A percentile compares a stretch with the other conserved stretches of the same genome.
phyloP scores from a whole-genome alignment of 64 coral and sea anemone genomes.

The Montipora cactus region DNA sequence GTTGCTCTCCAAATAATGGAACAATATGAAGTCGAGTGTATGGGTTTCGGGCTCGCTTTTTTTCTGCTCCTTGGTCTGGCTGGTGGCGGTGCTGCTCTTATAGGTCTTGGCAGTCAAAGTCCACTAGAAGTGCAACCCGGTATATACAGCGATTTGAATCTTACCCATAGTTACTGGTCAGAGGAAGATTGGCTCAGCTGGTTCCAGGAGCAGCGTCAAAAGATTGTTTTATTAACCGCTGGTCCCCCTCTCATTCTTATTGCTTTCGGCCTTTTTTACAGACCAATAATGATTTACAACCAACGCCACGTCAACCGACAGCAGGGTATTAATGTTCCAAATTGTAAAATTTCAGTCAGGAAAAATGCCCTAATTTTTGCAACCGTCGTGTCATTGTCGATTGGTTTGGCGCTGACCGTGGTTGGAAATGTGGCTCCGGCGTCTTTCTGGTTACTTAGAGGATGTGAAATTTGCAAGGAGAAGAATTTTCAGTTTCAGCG shows the following conservation, averaged over 20 bases:
- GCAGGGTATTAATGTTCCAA: neutral
- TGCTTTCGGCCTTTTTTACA: neutral
- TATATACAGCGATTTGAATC: neutral
- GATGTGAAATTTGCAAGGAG: neutral
- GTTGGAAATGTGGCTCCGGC: neutral
- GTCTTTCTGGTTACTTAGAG: neutral
- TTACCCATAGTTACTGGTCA: neutral
- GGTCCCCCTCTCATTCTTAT: neutral
- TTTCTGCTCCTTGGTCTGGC: neutral
- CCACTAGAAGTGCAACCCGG: neutral
- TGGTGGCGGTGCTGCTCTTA: neutral
- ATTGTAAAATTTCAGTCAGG: neutral
- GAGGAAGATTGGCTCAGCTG: neutral
- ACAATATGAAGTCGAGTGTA: neutral
- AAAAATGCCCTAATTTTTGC: neutral
- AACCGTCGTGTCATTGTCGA: neutral
- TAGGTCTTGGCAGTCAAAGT: neutral
- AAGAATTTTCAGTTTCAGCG: neutral
- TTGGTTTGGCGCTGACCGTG: neutral
- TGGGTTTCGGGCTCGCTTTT: neutral
- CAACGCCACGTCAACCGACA: neutral
- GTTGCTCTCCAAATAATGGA: neutral
- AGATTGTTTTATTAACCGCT: neutral
- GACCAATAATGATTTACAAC: neutral
- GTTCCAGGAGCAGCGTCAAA: neutral